phyloP scores from a whole-genome alignment of 2,797 vertebrate species.

The Sarcophilus harrisii region DNA sequence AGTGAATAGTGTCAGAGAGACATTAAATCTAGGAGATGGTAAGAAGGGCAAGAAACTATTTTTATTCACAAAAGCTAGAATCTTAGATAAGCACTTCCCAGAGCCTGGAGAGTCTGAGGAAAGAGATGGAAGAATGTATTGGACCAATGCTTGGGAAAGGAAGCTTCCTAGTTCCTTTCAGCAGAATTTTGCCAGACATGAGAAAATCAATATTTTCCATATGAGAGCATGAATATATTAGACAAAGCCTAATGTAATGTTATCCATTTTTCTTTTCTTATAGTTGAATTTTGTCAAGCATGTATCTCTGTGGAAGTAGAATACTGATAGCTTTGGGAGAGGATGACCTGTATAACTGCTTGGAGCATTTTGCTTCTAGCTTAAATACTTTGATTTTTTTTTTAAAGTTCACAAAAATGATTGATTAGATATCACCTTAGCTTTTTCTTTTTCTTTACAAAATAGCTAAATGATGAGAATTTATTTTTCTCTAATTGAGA shows the following conservation, averaged over 20 bases:
- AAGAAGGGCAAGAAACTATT: not conserved
- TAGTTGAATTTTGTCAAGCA: not conserved
- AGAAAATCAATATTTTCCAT: not conserved
- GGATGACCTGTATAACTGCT: not conserved
- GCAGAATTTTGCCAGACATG: not conserved
- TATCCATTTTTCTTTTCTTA: not conserved
- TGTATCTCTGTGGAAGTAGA: rapidly evolving
- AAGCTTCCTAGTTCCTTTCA: not conserved
- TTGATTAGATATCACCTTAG: not conserved
- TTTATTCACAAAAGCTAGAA: not conserved
- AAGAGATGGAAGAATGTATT: not conserved
- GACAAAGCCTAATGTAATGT: rapidly evolving
- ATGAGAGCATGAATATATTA: not conserved
- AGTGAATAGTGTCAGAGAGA: not conserved
- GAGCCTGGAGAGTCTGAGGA: not conserved
- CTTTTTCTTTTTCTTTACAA: constrained; percentile 42
- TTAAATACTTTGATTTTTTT: constrained; percentile 2
- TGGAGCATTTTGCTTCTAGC: not conserved
- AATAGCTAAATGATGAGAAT: constrained; percentile 17
- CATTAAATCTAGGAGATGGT: not conserved
- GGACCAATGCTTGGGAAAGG: not conserved
- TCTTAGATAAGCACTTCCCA: not conserved
- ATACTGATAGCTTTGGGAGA: not conserved
- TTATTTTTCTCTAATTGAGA: constrained; percentile 37
- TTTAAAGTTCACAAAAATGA: constrained; percentile 13